These are phyloP conservation scores for Resseliella maxima DNA, from an alignment of 2,888 invertebrate genomes.

Conservation along the genomic window DNA sequence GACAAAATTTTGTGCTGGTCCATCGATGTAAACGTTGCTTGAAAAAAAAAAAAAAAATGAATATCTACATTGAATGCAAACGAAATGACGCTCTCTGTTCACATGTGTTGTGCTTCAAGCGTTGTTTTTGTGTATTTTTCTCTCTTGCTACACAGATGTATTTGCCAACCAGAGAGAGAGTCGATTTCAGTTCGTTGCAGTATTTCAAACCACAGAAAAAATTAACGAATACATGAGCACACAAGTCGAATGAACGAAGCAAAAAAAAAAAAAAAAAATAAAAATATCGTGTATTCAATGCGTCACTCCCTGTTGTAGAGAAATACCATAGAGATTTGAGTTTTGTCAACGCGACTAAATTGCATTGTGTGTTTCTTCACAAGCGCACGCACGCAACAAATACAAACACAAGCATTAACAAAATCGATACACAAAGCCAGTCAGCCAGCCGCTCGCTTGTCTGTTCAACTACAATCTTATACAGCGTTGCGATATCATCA, in stretches of 20 bases:
- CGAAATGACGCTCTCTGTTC: constrained; percentile 39
- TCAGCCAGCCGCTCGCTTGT: constrained; percentile 17
- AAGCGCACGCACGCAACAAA: constrained; percentile 25
- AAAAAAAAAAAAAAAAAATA: too few species aligned
- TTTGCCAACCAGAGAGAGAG: not conserved
- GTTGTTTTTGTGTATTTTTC: not conserved
- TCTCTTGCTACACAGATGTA: not conserved
- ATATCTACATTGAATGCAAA: constrained; percentile 5
- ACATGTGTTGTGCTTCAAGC: constrained; percentile 29
- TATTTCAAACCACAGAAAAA: not conserved
- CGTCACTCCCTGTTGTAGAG: constrained; percentile 36
- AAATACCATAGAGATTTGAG: constrained; percentile 27
- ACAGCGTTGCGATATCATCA: not conserved
- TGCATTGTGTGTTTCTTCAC: not conserved
- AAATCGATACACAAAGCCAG: constrained; percentile 38
- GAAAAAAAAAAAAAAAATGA: not conserved
- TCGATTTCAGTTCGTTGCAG: constrained; percentile 15
- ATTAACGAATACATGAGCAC: not conserved
- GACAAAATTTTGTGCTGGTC: not conserved
- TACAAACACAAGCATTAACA: not conserved
- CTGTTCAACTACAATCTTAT: not conserved
- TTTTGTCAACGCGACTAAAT: constrained; percentile 34
- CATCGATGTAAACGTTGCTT: not conserved
- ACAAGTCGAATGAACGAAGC: not conserved
- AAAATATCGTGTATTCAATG: not conserved